These are phyloP conservation scores for Anastatus disparis DNA, from an alignment of 1,140 invertebrate genomes.

Conservation along the genomic window DNA sequence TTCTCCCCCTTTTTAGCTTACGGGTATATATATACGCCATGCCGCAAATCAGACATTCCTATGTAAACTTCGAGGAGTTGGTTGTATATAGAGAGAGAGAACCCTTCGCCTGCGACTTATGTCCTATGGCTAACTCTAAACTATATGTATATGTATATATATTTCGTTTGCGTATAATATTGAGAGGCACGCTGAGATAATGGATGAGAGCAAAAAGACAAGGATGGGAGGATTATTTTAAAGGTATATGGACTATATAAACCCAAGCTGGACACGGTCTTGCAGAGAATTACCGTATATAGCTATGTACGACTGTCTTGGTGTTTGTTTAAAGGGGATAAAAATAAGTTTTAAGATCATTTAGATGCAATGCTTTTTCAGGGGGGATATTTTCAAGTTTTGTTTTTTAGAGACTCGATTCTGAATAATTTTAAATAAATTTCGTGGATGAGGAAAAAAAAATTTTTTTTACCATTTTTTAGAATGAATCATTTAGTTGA, in stretches of 20 bases:
- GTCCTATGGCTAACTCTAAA: too few relatives aligned
- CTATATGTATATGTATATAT: too few relatives aligned
- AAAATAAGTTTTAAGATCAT: slow-evolving; percentile 6
- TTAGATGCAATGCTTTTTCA: slow-evolving; percentile 3
- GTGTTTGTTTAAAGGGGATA: too few relatives aligned
- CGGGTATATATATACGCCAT: slow-evolving; percentile 1
- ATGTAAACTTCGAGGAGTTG: slow-evolving; percentile 57
- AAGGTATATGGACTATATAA: background rate
- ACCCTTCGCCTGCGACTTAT: slow-evolving; percentile 42
- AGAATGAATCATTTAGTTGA: too few relatives aligned
- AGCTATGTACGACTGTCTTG: too few relatives aligned
- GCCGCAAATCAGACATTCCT: slow-evolving; percentile 58
- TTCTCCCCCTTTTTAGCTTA: background rate
- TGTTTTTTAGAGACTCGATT: slow-evolving; percentile 8
- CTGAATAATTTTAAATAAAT: slow-evolving; percentile 38
- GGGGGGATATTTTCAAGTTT: background rate
- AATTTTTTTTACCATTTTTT: too few relatives aligned
- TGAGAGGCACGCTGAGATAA: background rate
- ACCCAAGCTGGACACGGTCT: slow-evolving; percentile 19
- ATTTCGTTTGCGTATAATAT: too few relatives aligned
- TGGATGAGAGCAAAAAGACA: background rate
- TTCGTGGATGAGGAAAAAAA: too few relatives aligned
- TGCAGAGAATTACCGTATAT: background rate
- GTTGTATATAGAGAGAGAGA: too few relatives aligned
- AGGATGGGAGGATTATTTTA: slow-evolving; percentile 22